Percentiles rank a stretch among this genome's conserved stretches.
Evolutionary conservation across 2,888 invertebrate species (phyloP).

Genomic region (Pristionchus arcanus): DNA sequence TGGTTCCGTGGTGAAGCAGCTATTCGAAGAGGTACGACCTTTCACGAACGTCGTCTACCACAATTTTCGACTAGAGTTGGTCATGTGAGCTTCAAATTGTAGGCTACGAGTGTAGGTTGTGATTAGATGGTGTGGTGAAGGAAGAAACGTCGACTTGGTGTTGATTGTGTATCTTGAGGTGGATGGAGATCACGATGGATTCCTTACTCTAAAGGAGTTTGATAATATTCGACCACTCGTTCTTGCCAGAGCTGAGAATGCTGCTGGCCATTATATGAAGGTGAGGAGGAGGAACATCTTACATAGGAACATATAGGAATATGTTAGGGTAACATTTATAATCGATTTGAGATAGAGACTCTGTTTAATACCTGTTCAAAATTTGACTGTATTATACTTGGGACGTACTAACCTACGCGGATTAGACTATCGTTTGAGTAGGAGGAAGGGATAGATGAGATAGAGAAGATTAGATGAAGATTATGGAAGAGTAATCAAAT

Average conservation of each 20-base stretch:
- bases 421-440: background rate
- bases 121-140: slow-evolving; percentile 2
- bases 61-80: slow-evolving; percentile 42
- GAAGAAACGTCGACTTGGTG: slow-evolving; percentile 14
- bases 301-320: too few relatives aligned
- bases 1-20: slow-evolving; percentile 75
- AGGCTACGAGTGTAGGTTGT: background rate
- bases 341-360: too few relatives aligned
- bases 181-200: slow-evolving; percentile 63
- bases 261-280: slow-evolving; percentile 74
- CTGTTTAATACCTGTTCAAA: too few relatives aligned
- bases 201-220: slow-evolving; percentile 69
- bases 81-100: background rate
- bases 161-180: slow-evolving; percentile 57
- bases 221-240: slow-evolving; percentile 75
- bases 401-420: background rate
- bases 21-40: slow-evolving; percentile 72
- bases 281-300: slow-evolving; percentile 57
- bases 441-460: background rate
- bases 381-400: background rate
- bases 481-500: background rate
- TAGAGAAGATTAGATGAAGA: background rate
- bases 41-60: slow-evolving; percentile 53
- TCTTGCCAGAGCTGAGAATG: slow-evolving; percentile 77
- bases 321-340: too few relatives aligned